Base-by-base conservation (phyloP, 2,113 vertebrate species). In the Phylloscopus trochiloides region DNA sequence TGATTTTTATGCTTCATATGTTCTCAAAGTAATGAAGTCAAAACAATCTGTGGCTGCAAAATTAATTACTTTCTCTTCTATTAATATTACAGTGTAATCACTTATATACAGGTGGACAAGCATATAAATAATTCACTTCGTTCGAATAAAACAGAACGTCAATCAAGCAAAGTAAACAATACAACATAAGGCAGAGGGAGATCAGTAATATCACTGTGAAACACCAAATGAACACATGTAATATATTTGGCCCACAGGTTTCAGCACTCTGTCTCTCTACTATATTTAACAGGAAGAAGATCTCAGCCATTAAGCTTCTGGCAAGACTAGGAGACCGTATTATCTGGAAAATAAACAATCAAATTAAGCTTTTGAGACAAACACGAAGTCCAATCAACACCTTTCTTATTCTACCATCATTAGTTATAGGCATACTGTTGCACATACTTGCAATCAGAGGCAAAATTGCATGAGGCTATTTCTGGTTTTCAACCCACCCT, bases 1-100 rank as follows among this genome's bases (percentile, higher is more conserved):
- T 16, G 5, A 74, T 55, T 92, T 83, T 92, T 83, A 68, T 70
- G 62, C 40, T 93, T 95, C 48, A 66, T 21, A 21, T 73, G 7
- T 86, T 90, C 43, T 88, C 28, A 70, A 83, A 83, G 43, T 43
- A 95, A 90, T 74, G 43, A 94, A 79, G 51, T 51, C 43, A 92
- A 94, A 96, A 88, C 75, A 94, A 81, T 81, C 72, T 86, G 78
- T 6, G 2, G 24, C 47, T 84, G 50, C 51, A 92, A 88, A 92
- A 93, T 62, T 70, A 90, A 90, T 77, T 73, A 86, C 51, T 88
- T 86, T 93, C 38, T 47, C 20, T 83, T 77, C 59, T 71, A 66
- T 58, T 62, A 92, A 66, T 58, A 76, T 32, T 26, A 48, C 29
- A 77, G 26, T 61, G 48, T 55, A 77, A 76, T 84, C 47, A 48